Percentiles rank a stretch among this genome's conserved stretches.
Evolutionary conservation across 2,113 vertebrate genomes (phyloP).

Genomic region (Rhynchopsitta pachyrhyncha): DNA sequence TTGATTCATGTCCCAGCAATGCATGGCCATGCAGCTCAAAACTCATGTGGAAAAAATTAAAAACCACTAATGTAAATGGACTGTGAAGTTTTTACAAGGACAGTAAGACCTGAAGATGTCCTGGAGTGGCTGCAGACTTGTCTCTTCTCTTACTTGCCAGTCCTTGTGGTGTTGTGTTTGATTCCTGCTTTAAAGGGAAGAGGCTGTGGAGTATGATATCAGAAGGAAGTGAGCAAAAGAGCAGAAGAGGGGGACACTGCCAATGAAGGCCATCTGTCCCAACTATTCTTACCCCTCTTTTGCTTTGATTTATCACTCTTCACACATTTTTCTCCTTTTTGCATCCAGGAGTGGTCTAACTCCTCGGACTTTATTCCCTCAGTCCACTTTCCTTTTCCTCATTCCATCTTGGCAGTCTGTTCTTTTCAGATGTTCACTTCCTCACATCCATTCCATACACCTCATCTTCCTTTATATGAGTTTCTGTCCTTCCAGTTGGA

Average conservation of each 20-base stretch:
- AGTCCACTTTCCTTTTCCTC: neutral
- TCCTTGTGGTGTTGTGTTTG: neutral
- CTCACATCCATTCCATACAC: neutral
- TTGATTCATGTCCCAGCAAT: neutral
- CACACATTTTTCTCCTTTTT: neutral
- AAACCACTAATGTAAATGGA: neutral
- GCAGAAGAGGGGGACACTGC: neutral
- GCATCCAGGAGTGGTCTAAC: neutral
- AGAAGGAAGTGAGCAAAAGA: neutral
- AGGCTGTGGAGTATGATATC: neutral
- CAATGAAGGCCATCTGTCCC: neutral
- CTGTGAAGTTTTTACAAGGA: neutral
- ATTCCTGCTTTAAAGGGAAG: neutral
- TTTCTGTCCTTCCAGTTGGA: neutral
- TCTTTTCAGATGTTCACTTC: neutral
- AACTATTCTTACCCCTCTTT: neutral
- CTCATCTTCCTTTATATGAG: neutral
- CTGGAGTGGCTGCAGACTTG: neutral
- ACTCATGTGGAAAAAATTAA: neutral
- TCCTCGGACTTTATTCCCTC: neutral
- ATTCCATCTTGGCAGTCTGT: neutral
- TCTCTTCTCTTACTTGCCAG: neutral
- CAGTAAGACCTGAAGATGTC: neutral
- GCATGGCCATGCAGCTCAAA: neutral
- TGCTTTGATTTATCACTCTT: neutral